Percentiles rank a stretch among this genome's conserved stretches.
phyloP scores from a whole-genome alignment of 2,888 invertebrate species.

The Drosophila anceps region DNA sequence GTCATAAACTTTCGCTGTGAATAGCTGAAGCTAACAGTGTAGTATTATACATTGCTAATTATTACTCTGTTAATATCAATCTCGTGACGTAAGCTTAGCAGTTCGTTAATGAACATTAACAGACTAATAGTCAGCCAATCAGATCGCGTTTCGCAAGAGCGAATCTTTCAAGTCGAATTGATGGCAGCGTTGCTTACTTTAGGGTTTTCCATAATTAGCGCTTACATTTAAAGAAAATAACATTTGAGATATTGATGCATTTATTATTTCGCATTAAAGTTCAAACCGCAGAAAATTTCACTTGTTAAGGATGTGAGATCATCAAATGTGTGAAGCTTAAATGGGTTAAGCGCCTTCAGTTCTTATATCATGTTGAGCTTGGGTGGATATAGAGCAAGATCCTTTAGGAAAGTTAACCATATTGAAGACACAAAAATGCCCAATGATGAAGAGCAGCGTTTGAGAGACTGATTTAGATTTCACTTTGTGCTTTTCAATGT shows the following conservation, averaged over 20 bases:
- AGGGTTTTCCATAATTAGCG: neutral
- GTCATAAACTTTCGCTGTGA: neutral
- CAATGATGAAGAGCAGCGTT: too few relatives aligned
- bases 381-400: too few relatives aligned
- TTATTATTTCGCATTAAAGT: too few relatives aligned
- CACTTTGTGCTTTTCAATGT: too few relatives aligned
- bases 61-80: slow-evolving; percentile 1
- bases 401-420: too few relatives aligned
- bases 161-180: neutral
- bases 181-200: neutral
- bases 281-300: too few relatives aligned
- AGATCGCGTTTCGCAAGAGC: slow-evolving; percentile 7
- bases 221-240: neutral
- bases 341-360: too few relatives aligned
- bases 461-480: too few relatives aligned
- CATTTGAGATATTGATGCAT: neutral
- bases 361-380: too few relatives aligned
- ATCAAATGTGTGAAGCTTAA: neutral
- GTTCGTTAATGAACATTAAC: neutral
- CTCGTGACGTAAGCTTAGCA: neutral
- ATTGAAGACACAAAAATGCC: too few relatives aligned
- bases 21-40: neutral
- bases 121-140: slow-evolving; percentile 17
- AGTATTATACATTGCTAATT: neutral
- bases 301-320: too few relatives aligned